Evolutionary conservation across 2,797 vertebrate genomes (phyloP).

Genomic region (Lophius americanus): DNA sequence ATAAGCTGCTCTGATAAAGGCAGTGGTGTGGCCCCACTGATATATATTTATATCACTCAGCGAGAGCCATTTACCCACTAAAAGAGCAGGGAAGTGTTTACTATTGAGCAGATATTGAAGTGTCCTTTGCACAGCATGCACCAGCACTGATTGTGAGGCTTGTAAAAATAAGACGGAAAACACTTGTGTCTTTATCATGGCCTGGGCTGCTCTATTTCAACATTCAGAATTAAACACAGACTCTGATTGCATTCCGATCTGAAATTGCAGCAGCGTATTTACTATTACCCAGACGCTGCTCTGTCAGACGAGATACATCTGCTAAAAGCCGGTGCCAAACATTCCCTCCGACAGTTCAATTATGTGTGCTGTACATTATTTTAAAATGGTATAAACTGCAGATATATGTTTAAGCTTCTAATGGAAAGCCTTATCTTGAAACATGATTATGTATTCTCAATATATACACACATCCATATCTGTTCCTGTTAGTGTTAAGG

Average conservation of each 20-base stretch:
- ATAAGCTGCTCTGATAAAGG: conserved; percentile 35
- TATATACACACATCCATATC: background rate
- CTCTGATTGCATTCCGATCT: no score
- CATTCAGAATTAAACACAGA: conserved; percentile 6
- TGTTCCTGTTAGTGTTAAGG: background rate
- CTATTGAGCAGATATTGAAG: conserved; percentile 54
- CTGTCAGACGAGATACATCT: background rate
- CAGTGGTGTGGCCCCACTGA: conserved; percentile 29
- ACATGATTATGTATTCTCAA: background rate
- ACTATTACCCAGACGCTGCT: conserved; percentile 11
- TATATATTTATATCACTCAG: conserved; percentile 36
- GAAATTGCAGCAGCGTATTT: conserved; percentile 7
- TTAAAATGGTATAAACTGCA: background rate
- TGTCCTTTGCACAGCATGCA: conserved; percentile 44
- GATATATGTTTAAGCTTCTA: background rate
- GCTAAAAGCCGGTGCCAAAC: background rate
- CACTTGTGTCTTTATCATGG: background rate
- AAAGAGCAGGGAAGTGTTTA: conserved; percentile 52
- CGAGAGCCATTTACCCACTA: conserved; percentile 59
- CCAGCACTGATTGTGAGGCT: conserved; percentile 18
- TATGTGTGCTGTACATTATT: background rate
- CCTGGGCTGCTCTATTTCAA: background rate
- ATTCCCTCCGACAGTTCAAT: background rate
- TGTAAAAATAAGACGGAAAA: conserved; percentile 5
- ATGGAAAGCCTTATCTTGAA: background rate